These are phyloP conservation scores for Bryconaethiops microstoma DNA, from an alignment of 2,797 vertebrate genomes.

Conservation along the genomic window DNA sequence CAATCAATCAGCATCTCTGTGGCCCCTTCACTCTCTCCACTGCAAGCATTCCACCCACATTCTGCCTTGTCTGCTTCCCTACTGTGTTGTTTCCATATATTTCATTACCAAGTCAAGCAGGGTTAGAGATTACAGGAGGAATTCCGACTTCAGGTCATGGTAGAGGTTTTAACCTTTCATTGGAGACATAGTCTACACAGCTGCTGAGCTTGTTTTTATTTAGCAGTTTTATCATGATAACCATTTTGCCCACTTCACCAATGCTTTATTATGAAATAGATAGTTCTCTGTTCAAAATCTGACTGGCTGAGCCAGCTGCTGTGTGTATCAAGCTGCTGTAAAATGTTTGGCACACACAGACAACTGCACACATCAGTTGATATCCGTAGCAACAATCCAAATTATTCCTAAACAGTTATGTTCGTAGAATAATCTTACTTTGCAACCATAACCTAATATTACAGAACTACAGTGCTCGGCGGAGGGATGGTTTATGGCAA, in stretches of 20 bases:
- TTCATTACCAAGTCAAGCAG: slow-evolving; percentile 40
- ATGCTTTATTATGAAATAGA: neutral
- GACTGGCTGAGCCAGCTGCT: neutral
- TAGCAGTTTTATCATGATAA: neutral
- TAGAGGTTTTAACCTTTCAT: slow-evolving; percentile 20
- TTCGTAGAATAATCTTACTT: neutral
- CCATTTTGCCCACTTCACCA: neutral
- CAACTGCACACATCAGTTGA: neutral
- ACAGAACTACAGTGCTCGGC: neutral
- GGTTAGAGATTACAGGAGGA: slow-evolving; percentile 32
- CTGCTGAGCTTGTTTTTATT: neutral
- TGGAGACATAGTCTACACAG: slow-evolving; percentile 2
- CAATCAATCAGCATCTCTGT: slow-evolving; percentile 41
- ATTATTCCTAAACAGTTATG: neutral
- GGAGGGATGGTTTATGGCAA: too few species aligned
- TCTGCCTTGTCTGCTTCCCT: slow-evolving; percentile 28
- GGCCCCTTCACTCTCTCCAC: neutral
- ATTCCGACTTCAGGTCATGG: slow-evolving; percentile 20
- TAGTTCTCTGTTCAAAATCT: neutral
- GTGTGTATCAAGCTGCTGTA: neutral
- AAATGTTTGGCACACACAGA: neutral
- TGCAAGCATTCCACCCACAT: neutral
- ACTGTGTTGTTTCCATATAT: slow-evolving; percentile 22
- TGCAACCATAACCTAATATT: neutral
- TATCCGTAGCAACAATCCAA: neutral